Evolutionary conservation across 2,113 vertebrate genomes (phyloP).

Genomic region (Oncorhynchus nerka): DNA sequence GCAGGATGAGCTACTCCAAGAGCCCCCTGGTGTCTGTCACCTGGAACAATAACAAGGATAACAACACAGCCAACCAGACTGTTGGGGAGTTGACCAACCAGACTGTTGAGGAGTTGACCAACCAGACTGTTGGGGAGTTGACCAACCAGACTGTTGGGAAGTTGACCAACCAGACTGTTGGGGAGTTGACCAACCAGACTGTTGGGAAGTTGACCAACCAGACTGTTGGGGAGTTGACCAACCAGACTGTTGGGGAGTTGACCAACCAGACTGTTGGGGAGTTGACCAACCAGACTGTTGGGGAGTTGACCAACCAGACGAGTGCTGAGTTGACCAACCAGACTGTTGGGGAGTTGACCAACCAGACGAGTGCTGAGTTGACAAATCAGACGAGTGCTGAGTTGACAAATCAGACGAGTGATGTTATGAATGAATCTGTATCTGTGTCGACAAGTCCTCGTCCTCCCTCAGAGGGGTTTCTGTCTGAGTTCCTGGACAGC

Average conservation of each 20-base stretch:
- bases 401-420: slow-evolving; percentile 45
- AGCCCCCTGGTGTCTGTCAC: slow-evolving; percentile 40
- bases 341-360: slow-evolving; percentile 5
- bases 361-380: background rate
- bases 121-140: no score
- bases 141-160: no score
- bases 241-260: background rate
- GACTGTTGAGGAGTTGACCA: slow-evolving; percentile 12
- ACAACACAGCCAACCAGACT: background rate
- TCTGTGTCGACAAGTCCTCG: no score
- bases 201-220: background rate
- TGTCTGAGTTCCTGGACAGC: slow-evolving; percentile 81
- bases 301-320: no score
- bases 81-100: slow-evolving; percentile 33
- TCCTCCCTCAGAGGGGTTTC: slow-evolving; percentile 62
- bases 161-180: no score
- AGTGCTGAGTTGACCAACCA: slow-evolving; percentile 31
- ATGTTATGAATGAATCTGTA: slow-evolving; percentile 37
- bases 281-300: background rate
- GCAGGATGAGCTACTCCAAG: slow-evolving; percentile 55
- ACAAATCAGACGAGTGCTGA: slow-evolving; percentile 1
- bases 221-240: background rate
- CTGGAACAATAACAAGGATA: slow-evolving; percentile 33
- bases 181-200: no score
- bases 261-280: no score